These are phyloP conservation scores for Pteronura brasiliensis DNA, from an alignment of 2,113 vertebrate species.

Conservation along the genomic window DNA sequence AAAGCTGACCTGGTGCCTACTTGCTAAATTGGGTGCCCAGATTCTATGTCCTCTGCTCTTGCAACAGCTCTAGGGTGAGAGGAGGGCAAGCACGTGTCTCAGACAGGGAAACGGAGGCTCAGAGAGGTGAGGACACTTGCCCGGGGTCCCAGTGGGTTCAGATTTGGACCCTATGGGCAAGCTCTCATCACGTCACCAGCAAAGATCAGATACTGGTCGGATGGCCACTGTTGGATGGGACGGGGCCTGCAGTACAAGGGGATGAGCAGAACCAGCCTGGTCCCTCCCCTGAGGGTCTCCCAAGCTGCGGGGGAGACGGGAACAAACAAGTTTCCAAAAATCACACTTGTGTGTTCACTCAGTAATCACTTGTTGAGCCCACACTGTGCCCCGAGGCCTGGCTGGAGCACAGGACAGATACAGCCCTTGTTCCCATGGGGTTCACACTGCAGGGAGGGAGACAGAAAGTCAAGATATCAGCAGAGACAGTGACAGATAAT, in stretches of 20 bases:
- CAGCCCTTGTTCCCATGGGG: neutral
- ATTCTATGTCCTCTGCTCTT: neutral
- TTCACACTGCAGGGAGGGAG: neutral
- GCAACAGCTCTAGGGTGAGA: neutral
- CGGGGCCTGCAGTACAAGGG: neutral
- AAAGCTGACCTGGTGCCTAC: neutral
- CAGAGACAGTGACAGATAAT: neutral
- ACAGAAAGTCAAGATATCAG: neutral
- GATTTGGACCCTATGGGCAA: neutral
- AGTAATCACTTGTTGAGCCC: neutral
- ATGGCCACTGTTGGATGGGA: neutral
- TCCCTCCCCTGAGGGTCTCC: neutral
- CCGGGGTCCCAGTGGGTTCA: neutral
- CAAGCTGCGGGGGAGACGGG: fast-evolving
- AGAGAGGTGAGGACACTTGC: neutral
- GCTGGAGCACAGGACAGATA: neutral
- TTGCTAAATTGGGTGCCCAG: too few relatives aligned
- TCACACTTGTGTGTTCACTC: neutral
- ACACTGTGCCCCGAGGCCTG: fast-evolving
- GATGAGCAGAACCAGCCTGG: neutral
- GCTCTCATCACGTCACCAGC: neutral
- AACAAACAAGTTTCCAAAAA: neutral
- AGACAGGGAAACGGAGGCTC: neutral
- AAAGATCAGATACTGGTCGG: neutral
- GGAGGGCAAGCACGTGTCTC: neutral